Base-by-base conservation (phyloP, 1,140 invertebrate genomes). In the Dendroctonus valens region DNA sequence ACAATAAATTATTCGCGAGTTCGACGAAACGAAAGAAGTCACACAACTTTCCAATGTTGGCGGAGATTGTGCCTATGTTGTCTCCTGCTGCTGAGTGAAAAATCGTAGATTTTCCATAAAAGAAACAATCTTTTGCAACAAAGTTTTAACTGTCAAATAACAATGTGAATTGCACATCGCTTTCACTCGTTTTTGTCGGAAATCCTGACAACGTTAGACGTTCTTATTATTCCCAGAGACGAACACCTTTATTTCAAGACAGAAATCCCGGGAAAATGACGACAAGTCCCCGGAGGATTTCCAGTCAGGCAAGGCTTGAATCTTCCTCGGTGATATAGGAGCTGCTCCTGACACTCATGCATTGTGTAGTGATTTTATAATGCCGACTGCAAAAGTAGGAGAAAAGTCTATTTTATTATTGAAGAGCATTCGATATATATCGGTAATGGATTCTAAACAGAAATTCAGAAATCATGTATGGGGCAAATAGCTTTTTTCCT, bases 191-290 rank as follows among this genome's bases (percentile, higher is more conserved):
- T 15, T 44, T 44, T 39, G 46, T 14, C 7, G 8, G 41, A 37
- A 58, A 58, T 58, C 55, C 26, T 11, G 55, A 58, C 55, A 58
- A 44, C 26, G 42, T 26, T 44, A 39, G 59, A 51, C 49, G 40
- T 60, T 42, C 59, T 50, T 62, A 62, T 62, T 62, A 52, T 62
- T 53, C 59, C 50, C 59, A 44, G 46, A 60, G 59, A 60, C 59
- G 59, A 60, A 53, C 59, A 62, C 59, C 59, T 62, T 62, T 52
- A 62, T 62, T 62, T 62, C 59, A 6, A 42, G 59, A 15, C 44
- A 52, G 15, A 60, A 58, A 44, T 42, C 41, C 59, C 6, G 40
- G 40, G 11, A 62, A 62, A 62, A 62, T 62, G 49, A 62, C 59
- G 49, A 61, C 59, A 62, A 62, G 15, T 62, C 59, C 41, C 59